These are phyloP conservation scores for Lycaena phlaeas DNA, from an alignment of 2,888 invertebrate species.

Conservation along the genomic window DNA sequence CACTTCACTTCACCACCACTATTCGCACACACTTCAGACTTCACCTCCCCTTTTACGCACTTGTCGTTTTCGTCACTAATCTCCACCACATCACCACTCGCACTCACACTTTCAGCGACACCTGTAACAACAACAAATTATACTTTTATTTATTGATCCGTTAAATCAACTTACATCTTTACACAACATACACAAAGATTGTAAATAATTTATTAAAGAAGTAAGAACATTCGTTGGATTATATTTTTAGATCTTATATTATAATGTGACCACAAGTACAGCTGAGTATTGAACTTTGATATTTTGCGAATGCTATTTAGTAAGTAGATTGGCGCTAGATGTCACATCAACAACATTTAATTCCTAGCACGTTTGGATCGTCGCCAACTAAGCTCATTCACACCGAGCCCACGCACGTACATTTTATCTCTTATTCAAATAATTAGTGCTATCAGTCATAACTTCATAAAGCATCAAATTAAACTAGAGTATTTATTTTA, in stretches of 20 bases:
- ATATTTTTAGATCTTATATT: too few species aligned
- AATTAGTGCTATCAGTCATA: neutral
- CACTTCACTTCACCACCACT: conserved; percentile 64
- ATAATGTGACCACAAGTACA: too few species aligned
- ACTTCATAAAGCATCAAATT: neutral
- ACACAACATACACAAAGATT: too few species aligned
- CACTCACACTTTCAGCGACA: conserved; percentile 55
- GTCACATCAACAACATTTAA: conserved; percentile 34
- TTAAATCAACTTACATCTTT: too few species aligned
- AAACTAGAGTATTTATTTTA: too few species aligned
- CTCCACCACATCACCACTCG: conserved; percentile 56
- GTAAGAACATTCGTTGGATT: too few species aligned
- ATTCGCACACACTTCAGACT: conserved; percentile 41
- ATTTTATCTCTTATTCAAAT: conserved; percentile 18
- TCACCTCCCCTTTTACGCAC: conserved; percentile 61
- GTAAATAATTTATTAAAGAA: too few species aligned
- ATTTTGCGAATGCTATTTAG: too few species aligned
- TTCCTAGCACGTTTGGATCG: conserved; percentile 48
- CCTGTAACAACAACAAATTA: conserved; percentile 48
- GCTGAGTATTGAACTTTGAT: too few species aligned
- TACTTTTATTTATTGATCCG: neutral
- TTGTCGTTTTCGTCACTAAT: conserved; percentile 59
- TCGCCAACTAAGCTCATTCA: conserved; percentile 64
- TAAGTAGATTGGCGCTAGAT: conserved; percentile 28
- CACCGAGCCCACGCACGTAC: conserved; percentile 46